A percentile compares a stretch with the other conserved stretches of the same genome.
These are phyloP conservation scores for Salarias fasciatus DNA, from an alignment of 2,797 vertebrate genomes.

Conservation along the genomic window DNA sequence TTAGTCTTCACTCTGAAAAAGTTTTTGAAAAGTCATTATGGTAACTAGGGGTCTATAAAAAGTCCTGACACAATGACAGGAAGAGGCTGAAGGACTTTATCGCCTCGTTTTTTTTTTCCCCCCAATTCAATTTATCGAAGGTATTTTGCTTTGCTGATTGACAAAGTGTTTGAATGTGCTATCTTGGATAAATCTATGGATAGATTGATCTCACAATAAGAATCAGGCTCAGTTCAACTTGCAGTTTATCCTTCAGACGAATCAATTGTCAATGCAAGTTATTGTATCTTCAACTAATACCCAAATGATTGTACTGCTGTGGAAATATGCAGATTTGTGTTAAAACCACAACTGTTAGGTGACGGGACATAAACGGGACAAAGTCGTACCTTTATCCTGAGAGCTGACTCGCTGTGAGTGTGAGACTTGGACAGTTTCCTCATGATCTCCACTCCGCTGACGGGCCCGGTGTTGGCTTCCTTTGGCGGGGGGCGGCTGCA, in stretches of 20 bases:
- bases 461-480: constrained; percentile 88
- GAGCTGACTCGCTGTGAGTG: constrained; percentile 92
- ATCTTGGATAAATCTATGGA: too few relatives aligned
- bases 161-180: too few relatives aligned
- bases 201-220: too few relatives aligned
- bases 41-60: neutral
- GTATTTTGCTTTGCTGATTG: too few relatives aligned
- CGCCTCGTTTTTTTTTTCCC: neutral
- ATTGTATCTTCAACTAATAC: too few relatives aligned
- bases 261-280: too few relatives aligned
- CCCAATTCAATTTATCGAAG: too few relatives aligned
- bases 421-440: constrained; percentile 97
- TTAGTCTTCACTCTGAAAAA: neutral
- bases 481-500: constrained; percentile 90
- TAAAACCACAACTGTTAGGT: neutral
- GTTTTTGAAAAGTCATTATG: neutral
- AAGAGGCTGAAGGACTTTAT: neutral
- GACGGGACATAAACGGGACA: neutral
- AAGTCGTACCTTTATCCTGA: constrained; percentile 92
- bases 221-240: too few relatives aligned
- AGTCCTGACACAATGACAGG: neutral
- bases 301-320: neutral
- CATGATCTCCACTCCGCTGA: constrained; percentile 97
- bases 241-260: too few relatives aligned
- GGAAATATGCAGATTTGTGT: neutral